These are phyloP conservation scores for Metalampra italica DNA, from an alignment of 2,888 invertebrate species.

Conservation along the genomic window DNA sequence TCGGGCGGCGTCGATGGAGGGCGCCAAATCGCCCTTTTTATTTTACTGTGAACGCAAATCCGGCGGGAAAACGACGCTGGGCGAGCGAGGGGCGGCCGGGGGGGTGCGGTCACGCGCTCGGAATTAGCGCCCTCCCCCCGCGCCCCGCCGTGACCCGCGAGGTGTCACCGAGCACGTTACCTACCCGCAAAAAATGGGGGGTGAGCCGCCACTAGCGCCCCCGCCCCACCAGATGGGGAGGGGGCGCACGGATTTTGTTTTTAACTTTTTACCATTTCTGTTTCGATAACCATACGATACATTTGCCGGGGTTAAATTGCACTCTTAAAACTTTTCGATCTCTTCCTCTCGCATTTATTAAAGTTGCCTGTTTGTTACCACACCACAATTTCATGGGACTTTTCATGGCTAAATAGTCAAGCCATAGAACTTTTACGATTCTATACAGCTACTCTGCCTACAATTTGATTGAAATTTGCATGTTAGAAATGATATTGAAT, in stretches of 20 bases:
- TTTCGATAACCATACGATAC: conserved; percentile 42
- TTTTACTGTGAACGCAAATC: conserved; percentile 74
- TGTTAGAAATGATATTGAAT: too few relatives aligned
- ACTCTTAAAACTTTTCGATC: not conserved
- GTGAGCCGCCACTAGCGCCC: conserved; percentile 29
- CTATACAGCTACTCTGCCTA: too few relatives aligned
- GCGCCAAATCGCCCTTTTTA: conserved; percentile 76
- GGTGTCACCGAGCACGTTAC: conserved; percentile 72
- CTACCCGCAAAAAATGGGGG: conserved; percentile 65
- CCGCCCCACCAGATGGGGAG: conserved; percentile 21
- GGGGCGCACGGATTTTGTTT: conserved; percentile 53
- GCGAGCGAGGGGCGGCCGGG: conserved; percentile 23
- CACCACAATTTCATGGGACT: too few relatives aligned
- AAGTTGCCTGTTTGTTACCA: not conserved
- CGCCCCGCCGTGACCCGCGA: conserved; percentile 58
- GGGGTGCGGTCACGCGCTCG: conserved; percentile 64
- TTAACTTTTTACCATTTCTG: conserved; percentile 50
- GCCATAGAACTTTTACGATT: too few relatives aligned
- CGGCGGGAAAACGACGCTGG: conserved; percentile 66
- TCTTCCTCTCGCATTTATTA: not conserved
- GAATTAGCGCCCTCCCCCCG: conserved; percentile 58
- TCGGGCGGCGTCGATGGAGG: conserved; percentile 72
- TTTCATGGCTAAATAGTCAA: too few relatives aligned
- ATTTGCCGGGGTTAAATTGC: not conserved
- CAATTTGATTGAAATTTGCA: too few relatives aligned